Evolutionary conservation across 2,888 invertebrate genomes (phyloP), one percentile per base, ranked within the genome.

Genomic region (Pyrrhosoma nymphula): DNA sequence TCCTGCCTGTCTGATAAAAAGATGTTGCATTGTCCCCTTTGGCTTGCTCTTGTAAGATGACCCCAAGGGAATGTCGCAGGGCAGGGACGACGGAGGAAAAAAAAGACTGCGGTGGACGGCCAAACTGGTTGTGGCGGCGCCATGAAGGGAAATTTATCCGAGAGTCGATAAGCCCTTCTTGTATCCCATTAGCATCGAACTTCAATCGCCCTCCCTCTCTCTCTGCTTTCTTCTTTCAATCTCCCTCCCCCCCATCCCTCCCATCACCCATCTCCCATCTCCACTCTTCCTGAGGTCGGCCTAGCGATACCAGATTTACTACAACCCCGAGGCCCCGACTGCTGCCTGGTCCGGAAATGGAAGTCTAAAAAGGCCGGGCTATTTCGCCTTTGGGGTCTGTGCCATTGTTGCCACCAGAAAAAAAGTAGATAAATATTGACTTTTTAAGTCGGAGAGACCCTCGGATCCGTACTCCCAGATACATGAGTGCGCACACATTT

Each of bases 401-500:
- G 6, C 60, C 16, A 69, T 69, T 69, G 69, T 16, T 2, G 69
- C 26, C 8, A 26, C 1, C 16, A 69, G 69, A 47, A 47, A 47
- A 69, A 69, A n/a, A 69, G 69, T 69, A 69, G 69, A 69, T 69
- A n/a, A 69, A 69, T 69, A 69, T 69, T 69, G 69, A 69, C 69
- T 69, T 12, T 10, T 47, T 8, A n/a, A 8, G 69, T n/a, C 69
- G n/a, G 69, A 69, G 69, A 8, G 26, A 69, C 4, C 69, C 8
- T 69, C n/a, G 23, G 12, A 26, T 26, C 26, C 26, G 47, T 8
- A 47, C 47, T 2, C 47, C 2, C 47, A 47, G 47, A 69, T 26
- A 69, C 23, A n/a, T 69, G 12, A 14, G 16, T 20, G 2, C 20
- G 60, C 69, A 26, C 8, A 4, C 26, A 69, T 23, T 26, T 69